Evolutionary conservation across 2,888 invertebrate genomes (phyloP), one percentile per base, ranked within the genome.

Genomic region (Ischnura elegans): DNA sequence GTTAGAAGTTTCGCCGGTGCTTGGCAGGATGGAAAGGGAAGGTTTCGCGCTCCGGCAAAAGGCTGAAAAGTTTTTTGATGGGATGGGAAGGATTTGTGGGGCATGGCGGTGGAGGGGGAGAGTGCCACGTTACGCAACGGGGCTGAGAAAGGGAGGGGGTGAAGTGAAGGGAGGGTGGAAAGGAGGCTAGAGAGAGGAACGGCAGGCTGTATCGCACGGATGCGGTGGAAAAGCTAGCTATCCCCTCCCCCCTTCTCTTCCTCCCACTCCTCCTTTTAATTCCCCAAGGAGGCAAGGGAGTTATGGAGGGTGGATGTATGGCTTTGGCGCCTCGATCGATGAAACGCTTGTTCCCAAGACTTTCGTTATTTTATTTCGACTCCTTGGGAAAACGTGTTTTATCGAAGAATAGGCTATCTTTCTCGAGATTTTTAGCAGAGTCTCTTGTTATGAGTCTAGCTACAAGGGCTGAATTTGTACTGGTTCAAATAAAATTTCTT

Each of bases 281-380:
- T 51, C 51, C 51, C 51, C 51, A 51, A n/a, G 61, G 61, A 61
- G 21, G 61, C 25, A 61, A 19, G 13, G 19, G 51, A 19, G 4
- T 19, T 13, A 19, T 51, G 13, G 13, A 6, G 25, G 76, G 76
- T 36, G 29, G 76, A 36, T n/a, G 76, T 76, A 36, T 36, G 51
- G 19, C 76, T 76, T 76, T 36, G 76, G 36, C 29, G 76, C 51
- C 13, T 29, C 76, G 76, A 76, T 76, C 76, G 76, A 76, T 76
- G 76, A 25, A 76, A 76, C 76, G 10, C 76, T 76, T 76, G 76
- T 76, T 76, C 61, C n/a, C 76, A 76, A 76, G 76, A 76, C 76
- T 76, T 76, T 76, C 76, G 36, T 76, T 76, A 76, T 76, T 76
- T 76, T 61, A 61, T 76, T 76, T 76, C 76, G 76, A 76, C 76